Percentiles rank a stretch among this genome's conserved stretches.
phyloP scores from a whole-genome alignment of 2,113 vertebrate genomes.

The Dicaeum eximium region DNA sequence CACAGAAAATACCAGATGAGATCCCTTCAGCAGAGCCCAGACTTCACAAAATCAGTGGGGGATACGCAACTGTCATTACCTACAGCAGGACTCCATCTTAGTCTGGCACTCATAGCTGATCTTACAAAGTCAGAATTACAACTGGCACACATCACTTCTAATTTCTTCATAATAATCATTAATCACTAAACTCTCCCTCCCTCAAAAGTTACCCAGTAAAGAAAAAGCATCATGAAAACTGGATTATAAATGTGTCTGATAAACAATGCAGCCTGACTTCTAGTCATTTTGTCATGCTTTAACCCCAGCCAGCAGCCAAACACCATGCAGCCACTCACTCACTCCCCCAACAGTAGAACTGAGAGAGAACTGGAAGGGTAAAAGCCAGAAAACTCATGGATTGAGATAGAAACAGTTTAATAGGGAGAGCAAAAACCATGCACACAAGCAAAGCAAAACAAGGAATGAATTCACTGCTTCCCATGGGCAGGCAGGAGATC shows the following conservation, averaged over 20 bases:
- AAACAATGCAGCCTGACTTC: conserved; percentile 41
- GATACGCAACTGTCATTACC: not conserved
- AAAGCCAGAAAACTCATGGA: not conserved
- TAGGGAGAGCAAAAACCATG: not conserved
- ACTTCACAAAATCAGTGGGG: not conserved
- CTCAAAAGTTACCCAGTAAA: not conserved
- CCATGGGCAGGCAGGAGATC: not conserved
- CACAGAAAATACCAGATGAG: not conserved
- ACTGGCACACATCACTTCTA: not conserved
- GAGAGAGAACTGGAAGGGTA: not conserved
- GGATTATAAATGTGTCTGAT: conserved; percentile 21
- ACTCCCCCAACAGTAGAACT: rapidly evolving
- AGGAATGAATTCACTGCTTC: not conserved
- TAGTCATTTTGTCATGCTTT: not conserved
- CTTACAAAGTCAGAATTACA: not conserved
- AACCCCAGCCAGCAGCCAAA: not conserved
- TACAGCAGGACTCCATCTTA: not conserved
- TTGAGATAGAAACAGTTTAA: not conserved
- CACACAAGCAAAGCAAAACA: not conserved
- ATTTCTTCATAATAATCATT: not conserved
- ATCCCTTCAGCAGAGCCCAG: not conserved
- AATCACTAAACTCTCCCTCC: not conserved
- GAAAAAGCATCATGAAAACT: conserved; percentile 7
- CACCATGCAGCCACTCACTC: not conserved
- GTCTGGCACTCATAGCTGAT: not conserved